Evolutionary conservation across 1,140 invertebrate species (phyloP).

Genomic region (Heliconius eleuchia): DNA sequence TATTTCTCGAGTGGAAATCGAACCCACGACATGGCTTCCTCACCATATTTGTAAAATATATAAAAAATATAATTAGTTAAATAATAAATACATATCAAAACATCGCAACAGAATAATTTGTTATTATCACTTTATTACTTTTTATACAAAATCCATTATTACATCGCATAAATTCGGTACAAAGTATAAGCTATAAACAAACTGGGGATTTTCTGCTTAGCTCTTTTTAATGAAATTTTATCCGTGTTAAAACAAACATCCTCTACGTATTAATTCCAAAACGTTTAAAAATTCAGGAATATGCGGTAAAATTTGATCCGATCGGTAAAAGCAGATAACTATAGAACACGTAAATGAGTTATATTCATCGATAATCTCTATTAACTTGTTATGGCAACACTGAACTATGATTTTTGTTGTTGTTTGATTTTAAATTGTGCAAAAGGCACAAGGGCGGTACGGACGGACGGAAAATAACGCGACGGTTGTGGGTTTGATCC

Average conservation of each 20-base stretch:
- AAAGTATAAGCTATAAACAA: slow-evolving; percentile 28
- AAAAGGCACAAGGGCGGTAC: too few relatives aligned
- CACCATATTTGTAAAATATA: background rate
- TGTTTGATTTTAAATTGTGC: too few relatives aligned
- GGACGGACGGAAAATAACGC: too few relatives aligned
- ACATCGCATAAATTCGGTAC: slow-evolving; percentile 1
- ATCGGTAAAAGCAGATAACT: background rate
- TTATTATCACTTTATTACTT: slow-evolving; percentile 13
- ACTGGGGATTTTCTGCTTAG: slow-evolving; percentile 22
- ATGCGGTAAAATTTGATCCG: background rate
- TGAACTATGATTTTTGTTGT: too few relatives aligned
- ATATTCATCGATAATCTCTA: too few relatives aligned
- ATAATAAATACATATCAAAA: background rate
- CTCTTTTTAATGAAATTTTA: slow-evolving; percentile 38
- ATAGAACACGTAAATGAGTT: too few relatives aligned
- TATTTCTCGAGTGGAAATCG: too few relatives aligned
- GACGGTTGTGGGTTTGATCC: too few relatives aligned
- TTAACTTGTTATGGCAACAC: too few relatives aligned
- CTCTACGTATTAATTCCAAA: background rate
- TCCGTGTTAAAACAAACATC: slow-evolving; percentile 13
- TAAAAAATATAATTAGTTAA: background rate
- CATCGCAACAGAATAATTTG: background rate
- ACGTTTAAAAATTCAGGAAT: background rate
- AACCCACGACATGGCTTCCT: too few relatives aligned
- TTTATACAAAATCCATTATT: slow-evolving; percentile 10